Percentiles rank a stretch among this genome's conserved stretches.
phyloP scores from a whole-genome alignment of 37 sponge, comb jelly and placozoan species.

The Geodia barretti region DNA sequence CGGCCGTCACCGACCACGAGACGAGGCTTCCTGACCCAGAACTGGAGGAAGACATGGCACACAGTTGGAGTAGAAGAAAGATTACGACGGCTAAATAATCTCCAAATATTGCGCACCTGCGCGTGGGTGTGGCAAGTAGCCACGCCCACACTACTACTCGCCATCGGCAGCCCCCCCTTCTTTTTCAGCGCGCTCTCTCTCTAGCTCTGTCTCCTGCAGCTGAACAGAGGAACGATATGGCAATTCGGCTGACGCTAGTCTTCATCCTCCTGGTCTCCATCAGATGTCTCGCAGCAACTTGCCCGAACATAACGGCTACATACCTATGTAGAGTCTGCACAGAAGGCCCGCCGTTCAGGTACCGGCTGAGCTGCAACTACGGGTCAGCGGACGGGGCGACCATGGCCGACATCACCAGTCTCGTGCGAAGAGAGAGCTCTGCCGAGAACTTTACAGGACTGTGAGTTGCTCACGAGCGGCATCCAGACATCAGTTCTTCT shows the following conservation, averaged over 20 bases:
- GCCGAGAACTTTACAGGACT: not conserved
- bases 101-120: not conserved
- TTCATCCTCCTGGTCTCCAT: not conserved
- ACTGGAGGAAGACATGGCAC: not conserved
- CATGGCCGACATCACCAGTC: not conserved
- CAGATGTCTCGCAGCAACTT: no score
- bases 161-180: not conserved
- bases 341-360: not conserved
- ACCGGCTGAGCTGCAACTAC: not conserved
- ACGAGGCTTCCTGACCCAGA: not conserved
- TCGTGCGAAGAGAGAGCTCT: not conserved
- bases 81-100: no score
- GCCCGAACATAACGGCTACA: no score
- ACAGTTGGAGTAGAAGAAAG: no score
- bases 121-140: not conserved
- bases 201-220: no score
- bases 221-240: no score
- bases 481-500: not conserved
- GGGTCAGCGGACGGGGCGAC: not conserved
- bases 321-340: no score
- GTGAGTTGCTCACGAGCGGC: no score
- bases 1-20: conserved; percentile 15
- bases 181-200: no score
- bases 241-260: not conserved
- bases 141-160: not conserved